phyloP scores from a whole-genome alignment of 1,140 invertebrate genomes.

The Solenopsis fugax region DNA sequence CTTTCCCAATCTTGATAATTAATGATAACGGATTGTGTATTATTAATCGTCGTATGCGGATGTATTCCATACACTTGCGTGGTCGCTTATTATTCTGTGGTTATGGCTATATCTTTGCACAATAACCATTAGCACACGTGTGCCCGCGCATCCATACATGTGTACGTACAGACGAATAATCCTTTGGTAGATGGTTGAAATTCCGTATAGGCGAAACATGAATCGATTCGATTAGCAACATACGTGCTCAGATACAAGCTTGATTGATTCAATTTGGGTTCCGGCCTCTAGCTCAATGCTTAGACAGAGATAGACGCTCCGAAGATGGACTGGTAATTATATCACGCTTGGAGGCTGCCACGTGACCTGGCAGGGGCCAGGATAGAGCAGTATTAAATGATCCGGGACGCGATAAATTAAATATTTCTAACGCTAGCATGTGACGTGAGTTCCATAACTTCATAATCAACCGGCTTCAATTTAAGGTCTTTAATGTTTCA shows the following conservation, averaged over 20 bases:
- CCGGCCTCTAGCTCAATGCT: constrained; percentile 8
- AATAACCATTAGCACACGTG: constrained; percentile 23
- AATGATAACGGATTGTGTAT: not conserved
- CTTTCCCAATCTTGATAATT: not conserved
- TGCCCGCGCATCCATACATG: not conserved
- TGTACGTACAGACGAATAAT: constrained; percentile 31
- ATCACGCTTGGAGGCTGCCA: constrained; percentile 42
- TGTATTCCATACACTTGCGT: not conserved
- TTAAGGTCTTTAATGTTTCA: constrained; percentile 24
- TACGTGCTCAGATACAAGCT: constrained; percentile 75
- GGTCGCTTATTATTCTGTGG: constrained; percentile 1
- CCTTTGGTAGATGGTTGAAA: constrained; percentile 67
- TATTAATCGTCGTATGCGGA: constrained; percentile 2
- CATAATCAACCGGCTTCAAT: not conserved
- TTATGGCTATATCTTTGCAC: constrained; percentile 1
- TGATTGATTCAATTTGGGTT: constrained; percentile 66
- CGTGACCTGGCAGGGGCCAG: constrained; percentile 20
- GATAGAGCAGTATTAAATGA: constrained; percentile 28
- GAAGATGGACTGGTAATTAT: constrained; percentile 65
- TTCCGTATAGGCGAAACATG: constrained; percentile 74
- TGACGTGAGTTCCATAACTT: not conserved
- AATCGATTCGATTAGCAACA: constrained; percentile 80
- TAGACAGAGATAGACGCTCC: constrained; percentile 16
- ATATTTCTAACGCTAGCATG: constrained; percentile 32
- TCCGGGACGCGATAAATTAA: constrained; percentile 15